Percentiles rank a stretch among this genome's conserved stretches.
These are phyloP conservation scores for Conchocele bisecta DNA, from an alignment of 2,888 invertebrate species.

Conservation along the genomic window DNA sequence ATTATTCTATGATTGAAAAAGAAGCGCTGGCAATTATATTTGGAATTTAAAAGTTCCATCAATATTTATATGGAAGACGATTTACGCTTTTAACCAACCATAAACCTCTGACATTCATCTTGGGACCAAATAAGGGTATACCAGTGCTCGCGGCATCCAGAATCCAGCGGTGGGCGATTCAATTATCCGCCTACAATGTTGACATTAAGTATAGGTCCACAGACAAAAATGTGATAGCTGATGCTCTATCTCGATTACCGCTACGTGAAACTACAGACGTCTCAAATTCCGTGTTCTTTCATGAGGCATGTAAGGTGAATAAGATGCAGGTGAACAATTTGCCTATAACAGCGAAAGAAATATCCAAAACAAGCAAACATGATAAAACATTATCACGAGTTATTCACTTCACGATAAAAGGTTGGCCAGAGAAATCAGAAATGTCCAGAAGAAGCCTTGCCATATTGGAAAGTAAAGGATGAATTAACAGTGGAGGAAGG, in stretches of 20 bases:
- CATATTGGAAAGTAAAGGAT: not conserved
- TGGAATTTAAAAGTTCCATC: constrained; percentile 73
- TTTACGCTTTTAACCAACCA: constrained; percentile 41
- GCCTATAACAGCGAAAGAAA: not conserved
- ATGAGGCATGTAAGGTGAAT: constrained; percentile 13
- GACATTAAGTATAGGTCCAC: constrained; percentile 31
- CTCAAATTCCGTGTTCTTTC: not conserved
- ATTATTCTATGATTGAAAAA: constrained; percentile 80
- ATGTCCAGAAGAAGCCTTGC: too few relatives aligned
- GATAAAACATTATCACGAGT: constrained; percentile 12
- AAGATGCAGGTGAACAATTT: not conserved
- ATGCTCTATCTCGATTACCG: constrained; percentile 69
- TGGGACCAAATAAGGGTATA: constrained; percentile 58
- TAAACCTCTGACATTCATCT: constrained; percentile 42
- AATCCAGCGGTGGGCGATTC: constrained; percentile 75
- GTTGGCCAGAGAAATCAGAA: not conserved
- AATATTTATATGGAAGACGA: constrained; percentile 38
- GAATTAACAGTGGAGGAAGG: constrained; percentile 18
- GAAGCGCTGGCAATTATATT: constrained; percentile 75
- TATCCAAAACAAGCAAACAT: not conserved
- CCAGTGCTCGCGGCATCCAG: constrained; percentile 74
- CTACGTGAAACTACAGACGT: not conserved
- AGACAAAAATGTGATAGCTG: constrained; percentile 67
- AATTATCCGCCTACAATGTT: constrained; percentile 36
- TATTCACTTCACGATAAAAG: not conserved